Base-by-base conservation (phyloP, 2,797 vertebrate genomes). In the Paguma larvata region DNA sequence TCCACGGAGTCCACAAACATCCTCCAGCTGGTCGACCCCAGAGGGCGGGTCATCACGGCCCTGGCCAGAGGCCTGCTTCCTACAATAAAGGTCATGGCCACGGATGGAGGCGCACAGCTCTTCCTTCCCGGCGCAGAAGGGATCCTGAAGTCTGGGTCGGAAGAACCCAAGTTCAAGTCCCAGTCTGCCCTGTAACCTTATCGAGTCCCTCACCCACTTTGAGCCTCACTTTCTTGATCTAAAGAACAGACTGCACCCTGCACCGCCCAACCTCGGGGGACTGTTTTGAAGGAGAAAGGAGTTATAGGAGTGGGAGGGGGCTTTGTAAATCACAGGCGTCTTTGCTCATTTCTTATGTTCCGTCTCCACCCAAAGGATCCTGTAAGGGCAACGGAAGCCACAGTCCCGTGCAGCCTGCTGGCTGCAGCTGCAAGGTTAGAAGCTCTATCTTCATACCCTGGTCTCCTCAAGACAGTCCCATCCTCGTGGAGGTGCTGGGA, bases 1-100 rank as follows among this genome's bases (percentile, higher is more conserved):
- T 48, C n/a, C 11, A 32, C 25, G 0, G 0, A 21, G 46, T 48
- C 75, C 23, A 0, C 0, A 12, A 5, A 0, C 0, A 25, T 9
- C 79, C 63, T 11, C 56, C 38, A 1, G 0, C 0, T 2, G 16
- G 51, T 51, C 85, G 18, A 5, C 56, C 70, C 18, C n/a, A 12
- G 13, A 56, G 59, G 70, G 5, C 2, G 2, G 41, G 73, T 32
- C 70, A 27, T 5, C 5, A 0, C 9, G 0, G 19, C 32, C 2
- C 32, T 1, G 0, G 46, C 53, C 46, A 1, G 21, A 67, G 53
- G 48, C 62, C 25, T 1, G 0, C 10, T 88, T 53, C 67, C 65
- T 34, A 65, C 63, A 68, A 48, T 6, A 77, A 44, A 63, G 85
- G 53, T 16, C 16, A 7, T 8, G 0, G 0, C 41, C 41, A 5